Percentiles rank a stretch among this genome's conserved stretches.
phyloP scores from a whole-genome alignment of 2,797 vertebrate genomes.

The Enteromius anoplus region DNA sequence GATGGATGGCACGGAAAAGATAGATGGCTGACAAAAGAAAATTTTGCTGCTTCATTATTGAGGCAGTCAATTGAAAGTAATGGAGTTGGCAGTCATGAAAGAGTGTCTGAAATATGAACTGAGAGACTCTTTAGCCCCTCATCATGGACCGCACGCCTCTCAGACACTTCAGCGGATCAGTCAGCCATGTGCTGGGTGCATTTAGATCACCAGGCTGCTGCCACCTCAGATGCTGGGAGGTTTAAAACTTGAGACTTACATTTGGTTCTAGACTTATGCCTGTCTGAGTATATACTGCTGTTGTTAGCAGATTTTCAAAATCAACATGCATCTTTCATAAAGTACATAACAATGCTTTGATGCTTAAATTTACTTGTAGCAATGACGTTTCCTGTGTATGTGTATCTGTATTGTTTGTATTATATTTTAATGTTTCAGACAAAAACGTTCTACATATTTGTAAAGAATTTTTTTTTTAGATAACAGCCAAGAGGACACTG shows the following conservation, averaged over 20 bases:
- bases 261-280: background rate
- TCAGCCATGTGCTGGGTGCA: background rate
- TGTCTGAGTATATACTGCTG: background rate
- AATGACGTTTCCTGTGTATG: background rate
- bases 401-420: background rate
- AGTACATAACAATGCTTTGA: background rate
- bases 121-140: constrained; percentile 56
- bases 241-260: background rate
- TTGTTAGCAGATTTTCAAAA: background rate
- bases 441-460: background rate
- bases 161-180: background rate
- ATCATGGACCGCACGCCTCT: background rate
- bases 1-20: constrained; percentile 74
- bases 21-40: constrained; percentile 73
- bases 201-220: background rate
- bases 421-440: background rate
- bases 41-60: constrained; percentile 72
- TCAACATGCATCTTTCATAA: background rate
- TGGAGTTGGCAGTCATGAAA: constrained; percentile 62
- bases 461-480: too few species aligned
- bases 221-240: background rate
- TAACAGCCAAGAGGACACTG: too few species aligned
- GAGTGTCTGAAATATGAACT: constrained; percentile 68
- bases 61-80: constrained; percentile 69
- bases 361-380: background rate